Conservation (phyloP, 2,888 invertebrate species). For the Scaptomyza parva region DNA sequence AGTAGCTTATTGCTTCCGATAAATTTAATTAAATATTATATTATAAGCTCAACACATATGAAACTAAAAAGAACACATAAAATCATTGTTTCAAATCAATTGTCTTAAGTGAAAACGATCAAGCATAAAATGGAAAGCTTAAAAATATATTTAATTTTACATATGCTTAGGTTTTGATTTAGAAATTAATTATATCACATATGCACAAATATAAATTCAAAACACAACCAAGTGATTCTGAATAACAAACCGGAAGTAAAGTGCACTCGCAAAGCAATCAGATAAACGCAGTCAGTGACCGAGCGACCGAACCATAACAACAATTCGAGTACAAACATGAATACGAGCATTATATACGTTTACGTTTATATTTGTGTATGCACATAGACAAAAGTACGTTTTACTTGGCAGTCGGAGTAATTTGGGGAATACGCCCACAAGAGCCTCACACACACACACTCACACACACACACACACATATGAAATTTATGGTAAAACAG, state of each 20-base stretch:
- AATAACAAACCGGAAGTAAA: slow-evolving; percentile 10
- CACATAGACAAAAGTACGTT: slow-evolving; percentile 4
- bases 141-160: neutral
- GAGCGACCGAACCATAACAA: slow-evolving; percentile 14
- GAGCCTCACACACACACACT: slow-evolving; percentile 18
- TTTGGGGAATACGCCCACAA: slow-evolving; percentile 47
- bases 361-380: neutral
- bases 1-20: neutral
- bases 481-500: slow-evolving; percentile 78
- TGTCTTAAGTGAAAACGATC: neutral
- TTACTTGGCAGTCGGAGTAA: slow-evolving; percentile 39
- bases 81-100: neutral
- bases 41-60: neutral
- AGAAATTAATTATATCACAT: neutral
- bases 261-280: slow-evolving; percentile 20
- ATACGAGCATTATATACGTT: slow-evolving; percentile 10
- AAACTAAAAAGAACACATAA: too few species aligned
- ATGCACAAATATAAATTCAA: neutral
- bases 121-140: neutral
- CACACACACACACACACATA: too few species aligned
- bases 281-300: slow-evolving; percentile 34
- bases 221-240: neutral
- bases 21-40: neutral
- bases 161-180: too few species aligned
- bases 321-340: slow-evolving; percentile 1